Evolutionary conservation across 2,888 invertebrate species (phyloP).

Genomic region (Ennomos quercinarius): DNA sequence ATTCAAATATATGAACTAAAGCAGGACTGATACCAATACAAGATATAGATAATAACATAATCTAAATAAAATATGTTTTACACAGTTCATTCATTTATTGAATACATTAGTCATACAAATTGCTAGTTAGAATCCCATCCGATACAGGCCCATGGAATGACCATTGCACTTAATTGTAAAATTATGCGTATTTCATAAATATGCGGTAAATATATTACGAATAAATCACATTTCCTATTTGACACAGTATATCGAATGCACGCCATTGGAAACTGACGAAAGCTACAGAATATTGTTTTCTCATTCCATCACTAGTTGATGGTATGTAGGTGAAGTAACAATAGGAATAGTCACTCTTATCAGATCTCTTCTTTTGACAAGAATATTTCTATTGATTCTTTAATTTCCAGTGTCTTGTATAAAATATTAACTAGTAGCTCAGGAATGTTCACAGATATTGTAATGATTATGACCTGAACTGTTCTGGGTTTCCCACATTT

Average conservation of each 20-base stretch:
- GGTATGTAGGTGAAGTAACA: no score
- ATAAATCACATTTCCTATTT: slow-evolving; percentile 58
- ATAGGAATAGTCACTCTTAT: no score
- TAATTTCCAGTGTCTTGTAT: slow-evolving; percentile 6
- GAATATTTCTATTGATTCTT: slow-evolving; percentile 18
- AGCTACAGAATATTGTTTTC: no score
- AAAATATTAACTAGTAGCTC: neutral
- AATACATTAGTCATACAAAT: slow-evolving; percentile 67
- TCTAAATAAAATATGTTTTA: slow-evolving; percentile 46
- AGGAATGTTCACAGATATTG: neutral
- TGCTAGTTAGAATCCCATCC: slow-evolving; percentile 59
- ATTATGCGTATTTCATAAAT: slow-evolving; percentile 57
- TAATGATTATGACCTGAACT: neutral
- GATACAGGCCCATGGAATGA: slow-evolving; percentile 66
- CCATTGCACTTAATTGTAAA: slow-evolving; percentile 59
- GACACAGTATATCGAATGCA: slow-evolving; percentile 52
- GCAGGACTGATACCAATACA: slow-evolving; percentile 63
- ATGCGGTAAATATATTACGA: slow-evolving; percentile 56
- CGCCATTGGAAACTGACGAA: no score
- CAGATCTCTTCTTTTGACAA: no score
- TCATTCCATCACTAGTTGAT: no score
- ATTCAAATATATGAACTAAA: slow-evolving; percentile 94
- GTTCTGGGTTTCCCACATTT: no score
- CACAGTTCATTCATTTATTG: slow-evolving; percentile 66
- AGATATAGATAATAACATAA: slow-evolving; percentile 35